A percentile compares a stretch with the other conserved stretches of the same genome.
Evolutionary conservation across 2,888 invertebrate genomes (phyloP).

Genomic region (Athripsodes cinereus): DNA sequence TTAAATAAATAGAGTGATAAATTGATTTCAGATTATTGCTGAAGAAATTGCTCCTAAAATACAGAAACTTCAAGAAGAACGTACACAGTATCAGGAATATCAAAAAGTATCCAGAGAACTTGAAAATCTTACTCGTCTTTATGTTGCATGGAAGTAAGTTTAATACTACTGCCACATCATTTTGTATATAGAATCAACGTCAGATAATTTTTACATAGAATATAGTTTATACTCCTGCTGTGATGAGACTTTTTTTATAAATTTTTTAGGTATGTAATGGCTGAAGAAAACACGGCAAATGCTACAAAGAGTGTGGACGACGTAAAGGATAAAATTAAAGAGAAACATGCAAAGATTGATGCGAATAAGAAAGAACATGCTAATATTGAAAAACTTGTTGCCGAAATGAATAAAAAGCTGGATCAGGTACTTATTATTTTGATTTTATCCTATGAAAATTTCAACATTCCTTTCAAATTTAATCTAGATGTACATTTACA

Average conservation of each 20-base stretch:
- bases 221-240: no score
- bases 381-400: conserved; percentile 52
- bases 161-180: background rate
- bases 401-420: conserved; percentile 56
- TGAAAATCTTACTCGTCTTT: conserved; percentile 70
- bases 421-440: conserved; percentile 49
- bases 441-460: no score
- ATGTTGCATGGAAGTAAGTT: conserved; percentile 67
- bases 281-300: conserved; percentile 47
- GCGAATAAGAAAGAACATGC: conserved; percentile 49
- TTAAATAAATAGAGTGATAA: no score
- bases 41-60: conserved; percentile 92
- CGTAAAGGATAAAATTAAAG: conserved; percentile 53
- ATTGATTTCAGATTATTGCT: conserved; percentile 50
- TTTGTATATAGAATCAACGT: background rate
- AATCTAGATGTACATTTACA: no score
- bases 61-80: conserved; percentile 77
- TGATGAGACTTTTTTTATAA: no score
- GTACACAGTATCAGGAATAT: conserved; percentile 78
- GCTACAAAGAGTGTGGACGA: conserved; percentile 48
- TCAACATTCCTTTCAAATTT: no score
- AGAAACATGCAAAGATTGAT: conserved; percentile 48
- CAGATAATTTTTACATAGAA: background rate
- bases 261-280: conserved; percentile 41
- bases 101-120: conserved; percentile 80